Base-by-base conservation (phyloP, 2,888 invertebrate species). In the Tortricodes alternella region DNA sequence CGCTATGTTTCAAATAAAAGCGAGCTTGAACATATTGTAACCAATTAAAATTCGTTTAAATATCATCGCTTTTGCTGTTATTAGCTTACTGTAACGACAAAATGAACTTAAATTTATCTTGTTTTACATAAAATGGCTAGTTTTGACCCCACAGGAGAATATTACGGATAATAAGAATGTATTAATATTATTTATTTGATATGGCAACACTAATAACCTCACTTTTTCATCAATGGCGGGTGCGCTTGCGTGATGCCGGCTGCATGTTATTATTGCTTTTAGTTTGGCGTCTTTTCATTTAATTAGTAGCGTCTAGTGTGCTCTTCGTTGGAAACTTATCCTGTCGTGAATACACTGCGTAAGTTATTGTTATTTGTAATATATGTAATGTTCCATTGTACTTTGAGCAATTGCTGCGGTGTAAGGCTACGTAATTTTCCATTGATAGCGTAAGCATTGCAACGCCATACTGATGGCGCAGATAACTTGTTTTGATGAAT, bases 201-300 rank as follows among this genome's bases (percentile, higher is more conserved):
- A 35, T 68, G 64, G 79, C 75, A 83, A 82, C 73, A 73, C 71
- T 59, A 19, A 21, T 76, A 80, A 77, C 74, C 74, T 79, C 74
- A 76, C 78, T 78, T 80, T 77, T 64, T 53, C 32, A 61, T 77
- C 74, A 83, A 86, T 89, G 89, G 89, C 89, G 88, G 85, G 78
- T 81, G 88, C 89, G 90, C 89, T 86, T 89, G 89, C 89, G 89
- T 89, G 89, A 89, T 89, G 89, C 89, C 89, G 90, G 90, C 79
- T 83, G 83, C 81, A 77, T 87, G 85, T 80, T 87, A 81, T 81
- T 85, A 81, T 80, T 83, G 74, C 82, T 67, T 74, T 67, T 83
- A 86, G 78, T 81, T 83, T 81, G 77, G 89, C 87, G 86, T 89
- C 86, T 74, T 78, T 81, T 80, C 70, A 63, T 73, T 74, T 67